Evolutionary conservation across 2,113 vertebrate genomes (phyloP).

Genomic region (Phyllostomus discolor): DNA sequence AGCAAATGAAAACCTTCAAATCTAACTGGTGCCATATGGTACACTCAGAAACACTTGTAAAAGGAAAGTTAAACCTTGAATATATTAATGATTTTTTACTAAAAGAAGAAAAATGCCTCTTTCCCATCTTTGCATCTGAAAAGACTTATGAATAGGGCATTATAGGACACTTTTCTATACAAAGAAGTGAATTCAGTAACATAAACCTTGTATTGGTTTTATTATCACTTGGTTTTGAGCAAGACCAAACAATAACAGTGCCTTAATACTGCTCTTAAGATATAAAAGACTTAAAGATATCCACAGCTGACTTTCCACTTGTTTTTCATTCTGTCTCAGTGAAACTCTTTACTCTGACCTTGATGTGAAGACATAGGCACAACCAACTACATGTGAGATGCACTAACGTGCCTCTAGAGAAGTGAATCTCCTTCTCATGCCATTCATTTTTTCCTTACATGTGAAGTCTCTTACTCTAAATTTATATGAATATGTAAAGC

Average conservation of each 20-base stretch:
- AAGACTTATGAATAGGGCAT: constrained; percentile 47
- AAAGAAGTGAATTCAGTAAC: constrained; percentile 31
- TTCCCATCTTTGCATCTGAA: constrained; percentile 61
- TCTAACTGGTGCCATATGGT: constrained; percentile 74
- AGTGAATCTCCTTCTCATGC: neutral
- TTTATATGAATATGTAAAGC: constrained; percentile 51
- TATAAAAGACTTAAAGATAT: constrained; percentile 18
- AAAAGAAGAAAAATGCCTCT: constrained; percentile 30
- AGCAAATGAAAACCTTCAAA: constrained; percentile 76
- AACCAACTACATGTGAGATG: neutral
- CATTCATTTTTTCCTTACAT: neutral
- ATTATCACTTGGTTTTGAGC: constrained; percentile 34
- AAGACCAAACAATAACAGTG: constrained; percentile 22
- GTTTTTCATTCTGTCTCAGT: neutral
- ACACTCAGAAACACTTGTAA: constrained; percentile 71
- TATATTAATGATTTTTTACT: constrained; percentile 74
- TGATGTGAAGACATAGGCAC: neutral
- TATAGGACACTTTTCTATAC: neutral
- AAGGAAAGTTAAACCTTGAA: constrained; percentile 74
- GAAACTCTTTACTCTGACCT: constrained; percentile 25
- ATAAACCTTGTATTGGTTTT: neutral
- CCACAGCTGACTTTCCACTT: constrained; percentile 5
- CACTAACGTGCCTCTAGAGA: neutral
- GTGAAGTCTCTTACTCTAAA: constrained; percentile 23
- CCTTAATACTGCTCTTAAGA: neutral